phyloP scores from a whole-genome alignment of 2,113 vertebrate species.

The Puffinus mauretanicus region DNA sequence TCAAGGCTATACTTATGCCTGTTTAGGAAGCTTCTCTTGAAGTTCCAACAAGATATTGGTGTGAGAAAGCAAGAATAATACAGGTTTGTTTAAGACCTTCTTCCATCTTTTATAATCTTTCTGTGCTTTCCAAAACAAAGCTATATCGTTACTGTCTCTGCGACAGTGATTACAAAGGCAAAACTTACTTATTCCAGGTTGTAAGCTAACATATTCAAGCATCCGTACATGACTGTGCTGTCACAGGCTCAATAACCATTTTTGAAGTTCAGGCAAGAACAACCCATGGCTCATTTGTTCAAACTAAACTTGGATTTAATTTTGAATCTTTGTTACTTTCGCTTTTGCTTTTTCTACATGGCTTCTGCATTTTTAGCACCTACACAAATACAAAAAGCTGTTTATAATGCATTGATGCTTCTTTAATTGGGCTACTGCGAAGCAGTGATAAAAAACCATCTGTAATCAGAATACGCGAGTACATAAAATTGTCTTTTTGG shows the following conservation, averaged over 20 bases:
- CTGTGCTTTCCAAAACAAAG: neutral
- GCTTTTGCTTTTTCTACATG: neutral
- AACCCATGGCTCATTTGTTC: neutral
- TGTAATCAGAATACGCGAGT: neutral
- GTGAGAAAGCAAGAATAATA: neutral
- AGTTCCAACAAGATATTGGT: neutral
- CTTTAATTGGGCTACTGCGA: neutral
- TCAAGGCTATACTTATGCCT: neutral
- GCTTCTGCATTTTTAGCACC: neutral
- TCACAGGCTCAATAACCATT: neutral
- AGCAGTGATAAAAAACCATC: neutral
- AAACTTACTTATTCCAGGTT: neutral
- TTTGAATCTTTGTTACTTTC: neutral
- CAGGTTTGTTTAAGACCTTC: neutral
- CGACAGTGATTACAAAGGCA: neutral
- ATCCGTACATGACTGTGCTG: fast-evolving
- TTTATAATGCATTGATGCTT: neutral
- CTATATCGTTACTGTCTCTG: neutral
- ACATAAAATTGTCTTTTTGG: neutral
- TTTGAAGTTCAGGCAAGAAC: neutral
- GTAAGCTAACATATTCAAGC: neutral
- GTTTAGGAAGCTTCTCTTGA: neutral
- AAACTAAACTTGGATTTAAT: neutral
- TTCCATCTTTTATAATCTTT: neutral
- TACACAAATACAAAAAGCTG: neutral